Conservation (phyloP, 2,113 vertebrate genomes). For the Aphyosemion australe region DNA sequence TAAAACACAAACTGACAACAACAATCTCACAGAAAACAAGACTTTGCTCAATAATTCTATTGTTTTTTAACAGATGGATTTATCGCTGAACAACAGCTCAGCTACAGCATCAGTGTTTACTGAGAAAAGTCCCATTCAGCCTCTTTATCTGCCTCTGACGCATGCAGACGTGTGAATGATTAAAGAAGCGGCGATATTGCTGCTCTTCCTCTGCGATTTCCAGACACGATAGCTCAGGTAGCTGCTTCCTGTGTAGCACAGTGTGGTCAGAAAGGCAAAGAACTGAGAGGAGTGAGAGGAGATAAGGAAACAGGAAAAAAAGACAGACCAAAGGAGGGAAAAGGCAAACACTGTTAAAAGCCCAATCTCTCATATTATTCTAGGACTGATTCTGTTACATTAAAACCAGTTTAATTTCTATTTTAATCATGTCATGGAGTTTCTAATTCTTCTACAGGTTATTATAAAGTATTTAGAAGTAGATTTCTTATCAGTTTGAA, state of each 20-base stretch:
- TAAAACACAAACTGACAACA: too few relatives aligned
- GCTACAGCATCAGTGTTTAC: neutral
- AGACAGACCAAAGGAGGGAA: neutral
- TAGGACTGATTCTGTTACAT: too few relatives aligned
- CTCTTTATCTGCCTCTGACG: neutral
- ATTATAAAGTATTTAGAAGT: too few relatives aligned
- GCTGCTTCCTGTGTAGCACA: slow-evolving; percentile 87
- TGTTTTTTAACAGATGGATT: neutral
- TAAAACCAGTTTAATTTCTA: too few relatives aligned
- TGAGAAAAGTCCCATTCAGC: neutral
- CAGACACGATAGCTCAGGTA: slow-evolving; percentile 88
- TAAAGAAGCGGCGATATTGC: neutral
- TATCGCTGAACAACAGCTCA: neutral
- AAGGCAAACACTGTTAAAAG: neutral
- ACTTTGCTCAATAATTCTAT: neutral
- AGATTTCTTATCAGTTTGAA: too few relatives aligned
- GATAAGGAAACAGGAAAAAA: neutral
- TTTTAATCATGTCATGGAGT: too few relatives aligned
- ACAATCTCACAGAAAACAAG: neutral
- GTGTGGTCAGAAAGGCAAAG: slow-evolving; percentile 88
- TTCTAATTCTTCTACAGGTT: too few relatives aligned
- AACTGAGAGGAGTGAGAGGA: slow-evolving; percentile 80
- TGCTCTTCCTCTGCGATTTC: slow-evolving; percentile 74
- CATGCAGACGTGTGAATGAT: neutral
- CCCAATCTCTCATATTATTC: too few relatives aligned